Percentiles rank a stretch among this genome's conserved stretches.
Conservation (phyloP, 2,888 invertebrate genomes). For the Cephalotes varians region DNA sequence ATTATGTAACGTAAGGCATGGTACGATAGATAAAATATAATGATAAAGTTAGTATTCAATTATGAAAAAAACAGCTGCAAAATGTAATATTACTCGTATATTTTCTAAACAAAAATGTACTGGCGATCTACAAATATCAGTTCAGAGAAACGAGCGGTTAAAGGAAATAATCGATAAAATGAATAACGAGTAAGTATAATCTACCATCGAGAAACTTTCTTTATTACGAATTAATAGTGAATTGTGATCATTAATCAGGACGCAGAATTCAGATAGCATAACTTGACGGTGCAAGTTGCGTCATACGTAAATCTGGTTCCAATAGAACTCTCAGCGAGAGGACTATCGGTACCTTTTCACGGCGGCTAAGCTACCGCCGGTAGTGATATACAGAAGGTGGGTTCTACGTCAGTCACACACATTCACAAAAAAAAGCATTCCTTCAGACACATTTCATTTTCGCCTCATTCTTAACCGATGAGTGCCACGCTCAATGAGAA, state of each 20-base stretch:
- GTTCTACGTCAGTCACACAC: slow-evolving; percentile 11
- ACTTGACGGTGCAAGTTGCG: slow-evolving; percentile 19
- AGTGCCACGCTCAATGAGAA: slow-evolving; percentile 53
- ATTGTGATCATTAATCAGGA: slow-evolving; percentile 14
- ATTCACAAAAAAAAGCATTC: slow-evolving; percentile 31
- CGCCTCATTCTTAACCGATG: slow-evolving; percentile 57
- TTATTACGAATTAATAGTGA: slow-evolving; percentile 13
- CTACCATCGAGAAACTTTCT: background rate
- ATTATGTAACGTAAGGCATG: background rate
- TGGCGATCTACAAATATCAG: background rate
- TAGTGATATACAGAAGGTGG: slow-evolving; percentile 47
- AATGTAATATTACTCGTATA: background rate
- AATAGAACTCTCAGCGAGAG: slow-evolving; percentile 21
- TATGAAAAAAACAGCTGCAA: background rate
- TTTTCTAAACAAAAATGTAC: background rate
- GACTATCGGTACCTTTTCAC: slow-evolving; percentile 36
- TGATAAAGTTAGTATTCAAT: background rate
- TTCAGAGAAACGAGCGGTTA: background rate
- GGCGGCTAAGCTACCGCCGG: slow-evolving; percentile 12
- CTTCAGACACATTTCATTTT: slow-evolving; percentile 58
- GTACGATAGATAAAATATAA: slow-evolving; percentile 11
- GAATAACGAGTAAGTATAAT: slow-evolving; percentile 6
- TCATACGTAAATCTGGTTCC: slow-evolving; percentile 27
- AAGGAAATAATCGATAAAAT: background rate
- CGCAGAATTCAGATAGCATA: slow-evolving; percentile 14